Base-by-base conservation (phyloP, 2,797 vertebrate species). In the Squalus acanthias region DNA sequence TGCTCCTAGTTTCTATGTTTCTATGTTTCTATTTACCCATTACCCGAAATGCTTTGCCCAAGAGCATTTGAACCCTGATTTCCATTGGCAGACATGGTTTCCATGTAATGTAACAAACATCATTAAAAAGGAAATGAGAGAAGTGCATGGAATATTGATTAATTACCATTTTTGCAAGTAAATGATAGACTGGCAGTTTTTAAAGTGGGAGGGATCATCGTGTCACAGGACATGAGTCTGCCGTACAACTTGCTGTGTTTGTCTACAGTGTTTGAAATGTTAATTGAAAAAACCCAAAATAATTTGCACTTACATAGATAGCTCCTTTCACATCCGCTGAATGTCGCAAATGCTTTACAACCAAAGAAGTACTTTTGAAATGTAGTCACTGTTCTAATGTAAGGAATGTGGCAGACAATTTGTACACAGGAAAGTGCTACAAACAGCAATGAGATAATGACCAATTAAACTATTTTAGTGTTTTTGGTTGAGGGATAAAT, bases 1-100 rank as follows among this genome's bases (percentile, higher is more conserved):
- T 39, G 39, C 39, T 39, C 39, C 39, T 39, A 39, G 39, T 39
- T 39, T 39, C 39, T 39, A 39, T 39, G 39, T 39, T 39, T 39
- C 39, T 39, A 39, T 39, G 39, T 39, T 39, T 39, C 39, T 39
- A 39, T 39, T 96, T 97, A 82, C 96, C 87, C 96, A 96, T 97
- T 97, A 98, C 97, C 20, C 20, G 24, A 17, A 93, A 17, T 92
- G 63, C 63, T n/a, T 92, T 63, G 26, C 33, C 60, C 89, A 92
- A 60, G 63, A 93, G 2, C n/a, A 46, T 13, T 24, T 67, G 91
- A 93, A 46, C 1, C 60, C 1, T 65, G 60, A 65, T 74, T 76
- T 60, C 70, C 53, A 76, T 29, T 29, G 33, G 39, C 53, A 33
- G 46, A 57, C 15, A 76, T 46, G 26, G 53, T 88, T 33, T 92